Evolutionary conservation across 2,113 vertebrate genomes (phyloP).

Genomic region (Solea senegalensis): DNA sequence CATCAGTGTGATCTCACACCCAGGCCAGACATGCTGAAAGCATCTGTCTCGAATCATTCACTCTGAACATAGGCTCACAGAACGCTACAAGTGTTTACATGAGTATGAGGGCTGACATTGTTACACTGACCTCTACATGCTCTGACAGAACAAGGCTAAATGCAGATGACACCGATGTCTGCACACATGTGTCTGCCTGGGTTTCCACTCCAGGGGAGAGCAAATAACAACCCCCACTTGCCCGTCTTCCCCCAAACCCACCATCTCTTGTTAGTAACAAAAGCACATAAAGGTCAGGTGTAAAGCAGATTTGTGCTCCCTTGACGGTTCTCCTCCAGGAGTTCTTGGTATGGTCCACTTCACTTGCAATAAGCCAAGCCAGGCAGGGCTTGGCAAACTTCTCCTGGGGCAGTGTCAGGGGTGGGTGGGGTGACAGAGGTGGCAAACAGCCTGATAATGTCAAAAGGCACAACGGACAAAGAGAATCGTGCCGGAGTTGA

Average conservation of each 20-base stretch:
- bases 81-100: constrained; percentile 57
- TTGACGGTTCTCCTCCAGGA: constrained; percentile 48
- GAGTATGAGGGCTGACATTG: constrained; percentile 30
- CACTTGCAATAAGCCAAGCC: constrained; percentile 40
- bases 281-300: constrained; percentile 66
- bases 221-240: constrained; percentile 3
- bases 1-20: constrained; percentile 1
- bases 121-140: constrained; percentile 65
- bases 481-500: constrained; percentile 29
- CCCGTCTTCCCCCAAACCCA: neutral
- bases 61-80: constrained; percentile 32
- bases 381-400: constrained; percentile 29
- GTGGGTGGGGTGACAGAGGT: constrained; percentile 24
- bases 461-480: constrained; percentile 55
- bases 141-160: constrained; percentile 62
- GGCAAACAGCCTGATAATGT: constrained; percentile 46
- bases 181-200: constrained; percentile 51
- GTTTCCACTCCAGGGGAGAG: constrained; percentile 53
- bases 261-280: constrained; percentile 43
- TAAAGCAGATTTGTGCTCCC: constrained; percentile 45
- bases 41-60: constrained; percentile 37
- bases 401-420: constrained; percentile 30
- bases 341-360: constrained; percentile 59
- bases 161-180: constrained; percentile 75
- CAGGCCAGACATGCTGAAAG: neutral